Base-by-base conservation (phyloP, 2,888 invertebrate genomes). In the Gymnocheta viridis region DNA sequence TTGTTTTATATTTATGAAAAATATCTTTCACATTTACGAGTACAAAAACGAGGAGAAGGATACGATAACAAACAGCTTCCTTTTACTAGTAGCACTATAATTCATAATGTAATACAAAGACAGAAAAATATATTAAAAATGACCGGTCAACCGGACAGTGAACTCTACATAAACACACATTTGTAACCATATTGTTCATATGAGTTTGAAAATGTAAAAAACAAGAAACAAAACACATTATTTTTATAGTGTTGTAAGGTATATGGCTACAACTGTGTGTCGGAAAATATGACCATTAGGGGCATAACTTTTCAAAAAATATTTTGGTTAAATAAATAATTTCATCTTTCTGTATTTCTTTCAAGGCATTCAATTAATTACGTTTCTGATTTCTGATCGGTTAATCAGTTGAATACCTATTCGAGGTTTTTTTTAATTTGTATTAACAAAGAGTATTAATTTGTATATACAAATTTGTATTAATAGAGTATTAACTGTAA, bases 101-200 rank as follows among this genome's bases (percentile, higher is more conserved):
- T 60, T 83, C 74, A 80, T 79, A 83, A 83, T 76, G 70, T 58
- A n/a, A 58, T 58, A 66, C 51, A 64, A 76, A 74, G 49, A 70
- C 58, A 51, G 64, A 69, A 67, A 82, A n/a, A 60, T 38, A 73
- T 73, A 82, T 78, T 82, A 78, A 82, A 81, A 78, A 78, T 73
- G 73, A 73, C 78, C 78, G 78, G 82, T 82, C 73, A 78, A 69
- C 73, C 51, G 35, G 82, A 44, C 54, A 73, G 67, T 27, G 78
- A 62, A 47, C 60, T n/a, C n/a, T 19, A 73, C 35, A 60, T n/a
- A n/a, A n/a, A 72, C 24, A 51, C 14, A 60, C 19, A 19, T 60
- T 24, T 47, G 35, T 54, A 29, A 70, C 32, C 56, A 60, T 66
- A 56, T 51, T 44, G 47, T 77, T 35, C 44, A 56, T 54, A 79